Evolutionary conservation across 64 coral and sea anemone genomes (phyloP).

Genomic region (Dendrophyllia cribrosa): DNA sequence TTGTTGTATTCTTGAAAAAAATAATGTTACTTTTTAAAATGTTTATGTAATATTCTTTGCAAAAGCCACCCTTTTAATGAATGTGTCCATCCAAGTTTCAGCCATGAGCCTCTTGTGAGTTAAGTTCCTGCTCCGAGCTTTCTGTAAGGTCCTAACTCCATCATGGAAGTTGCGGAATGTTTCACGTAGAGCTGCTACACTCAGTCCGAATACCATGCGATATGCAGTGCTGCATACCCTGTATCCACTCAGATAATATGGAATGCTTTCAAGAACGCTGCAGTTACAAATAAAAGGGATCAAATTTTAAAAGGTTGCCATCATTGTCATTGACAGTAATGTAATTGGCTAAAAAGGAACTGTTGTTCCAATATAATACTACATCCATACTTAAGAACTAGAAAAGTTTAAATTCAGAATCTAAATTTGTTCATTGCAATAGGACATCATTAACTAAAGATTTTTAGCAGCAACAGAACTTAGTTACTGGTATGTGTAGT

Average conservation of each 20-base stretch:
- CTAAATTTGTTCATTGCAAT: too few species aligned
- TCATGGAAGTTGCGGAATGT: not conserved
- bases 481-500: too few species aligned
- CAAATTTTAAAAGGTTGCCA: not conserved
- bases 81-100: slow-evolving; percentile 35
- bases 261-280: slow-evolving; percentile 5
- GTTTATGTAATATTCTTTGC: not conserved
- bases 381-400: too few species aligned
- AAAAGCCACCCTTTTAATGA: not conserved
- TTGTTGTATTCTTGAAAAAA: too few species aligned
- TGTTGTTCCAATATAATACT: too few species aligned
- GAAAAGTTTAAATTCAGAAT: too few species aligned
- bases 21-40: too few species aligned
- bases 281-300: not conserved
- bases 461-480: too few species aligned
- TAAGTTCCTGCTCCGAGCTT: not conserved
- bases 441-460: too few species aligned
- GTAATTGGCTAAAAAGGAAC: too few species aligned
- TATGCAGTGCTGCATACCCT: slow-evolving; percentile 23
- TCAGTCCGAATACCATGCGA: not conserved
- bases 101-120: slow-evolving; percentile 23
- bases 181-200: not conserved
- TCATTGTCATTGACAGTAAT: too few species aligned
- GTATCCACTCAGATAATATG: slow-evolving; percentile 49
- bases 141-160: not conserved